Conservation (phyloP, 2,113 vertebrate genomes). For the Elephantulus edwardii region DNA sequence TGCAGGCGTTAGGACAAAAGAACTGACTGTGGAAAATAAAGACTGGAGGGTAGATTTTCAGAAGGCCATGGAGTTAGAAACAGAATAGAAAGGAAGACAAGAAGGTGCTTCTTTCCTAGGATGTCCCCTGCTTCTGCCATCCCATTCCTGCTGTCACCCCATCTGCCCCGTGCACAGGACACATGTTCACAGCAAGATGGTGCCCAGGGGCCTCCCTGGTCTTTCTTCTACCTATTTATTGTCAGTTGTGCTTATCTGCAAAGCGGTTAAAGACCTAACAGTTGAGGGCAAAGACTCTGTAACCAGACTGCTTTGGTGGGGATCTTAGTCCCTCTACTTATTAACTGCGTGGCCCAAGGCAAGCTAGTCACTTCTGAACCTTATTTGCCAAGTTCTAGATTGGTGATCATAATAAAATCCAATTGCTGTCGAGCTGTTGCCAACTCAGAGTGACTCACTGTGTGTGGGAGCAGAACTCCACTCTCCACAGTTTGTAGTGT, state of each 20-base stretch:
- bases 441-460: too few species aligned
- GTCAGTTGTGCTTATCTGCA: not conserved
- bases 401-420: too few species aligned
- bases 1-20: rapidly evolving
- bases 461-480: too few species aligned
- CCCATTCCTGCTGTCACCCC: not conserved
- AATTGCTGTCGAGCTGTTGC: too few species aligned
- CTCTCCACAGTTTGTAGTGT: too few species aligned
- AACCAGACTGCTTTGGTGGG: not conserved
- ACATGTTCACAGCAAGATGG: rapidly evolving
- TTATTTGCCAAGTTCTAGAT: not conserved
- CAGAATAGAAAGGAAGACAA: not conserved
- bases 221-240: not conserved
- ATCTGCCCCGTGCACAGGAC: rapidly evolving
- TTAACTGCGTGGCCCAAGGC: not conserved
- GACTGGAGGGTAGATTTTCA: rapidly evolving
- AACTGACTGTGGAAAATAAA: not conserved
- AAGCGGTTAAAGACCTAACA: not conserved
- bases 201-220: rapidly evolving
- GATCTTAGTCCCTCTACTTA: not conserved
- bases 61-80: not conserved
- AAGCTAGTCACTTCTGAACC: too few species aligned
- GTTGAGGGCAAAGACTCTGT: too few species aligned
- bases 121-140: not conserved
- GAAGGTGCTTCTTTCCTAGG: not conserved